These are phyloP conservation scores for Holacanthus passer DNA, from an alignment of 2,113 vertebrate species.

Conservation along the genomic window DNA sequence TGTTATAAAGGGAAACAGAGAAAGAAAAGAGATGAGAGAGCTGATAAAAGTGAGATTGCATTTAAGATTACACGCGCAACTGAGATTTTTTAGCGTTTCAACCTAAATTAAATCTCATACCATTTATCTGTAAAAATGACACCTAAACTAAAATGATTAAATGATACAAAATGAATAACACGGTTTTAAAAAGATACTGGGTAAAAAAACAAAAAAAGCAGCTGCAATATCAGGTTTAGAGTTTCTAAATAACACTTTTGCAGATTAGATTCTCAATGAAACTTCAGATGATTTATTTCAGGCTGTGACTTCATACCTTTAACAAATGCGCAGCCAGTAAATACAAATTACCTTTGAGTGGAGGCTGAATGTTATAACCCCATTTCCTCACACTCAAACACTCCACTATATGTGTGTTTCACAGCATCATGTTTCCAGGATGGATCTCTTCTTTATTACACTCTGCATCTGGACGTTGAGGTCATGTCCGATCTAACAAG, in stretches of 20 bases:
- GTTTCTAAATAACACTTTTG: background rate
- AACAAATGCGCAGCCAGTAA: no score
- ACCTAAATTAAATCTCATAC: slow-evolving; percentile 5
- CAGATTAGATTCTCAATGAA: slow-evolving; percentile 19
- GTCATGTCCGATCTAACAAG: slow-evolving; percentile 41
- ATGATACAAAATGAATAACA: background rate
- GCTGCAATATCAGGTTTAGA: slow-evolving; percentile 7
- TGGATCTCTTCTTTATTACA: slow-evolving; percentile 7
- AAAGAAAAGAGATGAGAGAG: background rate
- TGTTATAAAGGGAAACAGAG: slow-evolving; percentile 7
- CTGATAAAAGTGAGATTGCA: slow-evolving; percentile 27
- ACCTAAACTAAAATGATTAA: slow-evolving; percentile 33
- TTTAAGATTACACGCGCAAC: slow-evolving; percentile 22
- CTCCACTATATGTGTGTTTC: background rate
- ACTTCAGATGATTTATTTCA: slow-evolving; percentile 25
- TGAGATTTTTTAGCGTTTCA: background rate
- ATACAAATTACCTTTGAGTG: slow-evolving; percentile 3
- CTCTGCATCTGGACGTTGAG: slow-evolving; percentile 34
- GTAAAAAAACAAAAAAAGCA: no score
- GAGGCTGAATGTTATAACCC: background rate
- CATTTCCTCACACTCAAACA: slow-evolving; percentile 19
- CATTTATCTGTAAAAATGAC: slow-evolving; percentile 20
- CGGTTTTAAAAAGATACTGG: background rate
- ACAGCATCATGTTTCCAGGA: slow-evolving; percentile 15
- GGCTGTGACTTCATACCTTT: slow-evolving; percentile 19